Evolutionary conservation across 2,888 invertebrate species (phyloP), one percentile per base, ranked within the genome.

Genomic region (Noctua janthina): DNA sequence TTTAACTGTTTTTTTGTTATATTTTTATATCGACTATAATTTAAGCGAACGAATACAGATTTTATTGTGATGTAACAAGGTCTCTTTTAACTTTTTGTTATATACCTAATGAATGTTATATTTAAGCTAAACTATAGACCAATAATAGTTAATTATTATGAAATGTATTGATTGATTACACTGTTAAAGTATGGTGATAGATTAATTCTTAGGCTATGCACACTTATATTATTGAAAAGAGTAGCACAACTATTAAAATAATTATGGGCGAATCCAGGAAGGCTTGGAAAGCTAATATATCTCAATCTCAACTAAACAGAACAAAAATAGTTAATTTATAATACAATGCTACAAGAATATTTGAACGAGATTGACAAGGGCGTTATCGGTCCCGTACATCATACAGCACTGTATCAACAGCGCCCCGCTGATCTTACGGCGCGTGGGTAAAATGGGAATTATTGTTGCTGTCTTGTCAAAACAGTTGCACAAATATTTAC

Each of bases 41-140:
- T 62, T 84, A 70, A 54, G 72, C 72, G 39, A 76, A 67, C 13
- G 67, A 85, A 87, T 71, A 56, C 49, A 51, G 35, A 68, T 64
- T 76, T 79, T 79, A 78, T 78, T 75, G 69, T 87, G 74, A 84
- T 80, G 59, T 15, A 13, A 72, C 13, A 84, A 62, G 62, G 85
- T 80, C 77, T 79, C 20, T 78, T 84, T 83, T 68, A n/a, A 68
- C 13, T 76, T 76, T 76, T 76, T 59, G 51, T 83, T 76, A 74
- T 75, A 39, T 46, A 74, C 69, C 43, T 67, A 73, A 75, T 76
- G 35, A 73, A 84, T 74, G 62, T 74, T 74, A 76, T 75, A 72
- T 75, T 62, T 68, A 85, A 81, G 54, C 54, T 75, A 81, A 66
- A 66, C 23, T 74, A 76, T 81, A 87, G 77, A 76, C 78, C 66